Evolutionary conservation across 2,113 vertebrate species (phyloP).

Genomic region (Rhabdornis inornatus): DNA sequence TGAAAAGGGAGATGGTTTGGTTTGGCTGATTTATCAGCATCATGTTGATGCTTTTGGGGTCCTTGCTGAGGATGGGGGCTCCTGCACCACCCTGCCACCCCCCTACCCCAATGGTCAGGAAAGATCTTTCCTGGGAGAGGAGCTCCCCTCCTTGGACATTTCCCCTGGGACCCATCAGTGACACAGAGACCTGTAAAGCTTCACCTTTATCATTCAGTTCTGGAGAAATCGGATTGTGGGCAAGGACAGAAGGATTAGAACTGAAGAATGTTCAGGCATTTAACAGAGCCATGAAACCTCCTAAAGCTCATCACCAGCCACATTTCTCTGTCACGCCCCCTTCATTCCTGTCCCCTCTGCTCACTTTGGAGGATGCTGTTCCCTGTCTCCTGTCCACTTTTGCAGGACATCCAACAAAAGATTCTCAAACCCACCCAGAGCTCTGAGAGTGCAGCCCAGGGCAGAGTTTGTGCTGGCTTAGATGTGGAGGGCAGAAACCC

Average conservation of each 20-base stretch:
- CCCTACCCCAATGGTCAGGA: accelerated
- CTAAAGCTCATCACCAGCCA: neutral
- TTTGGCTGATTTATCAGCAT: neutral
- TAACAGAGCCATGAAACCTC: neutral
- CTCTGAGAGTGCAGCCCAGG: neutral
- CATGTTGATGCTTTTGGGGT: neutral
- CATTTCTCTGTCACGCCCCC: neutral
- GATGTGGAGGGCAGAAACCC: neutral
- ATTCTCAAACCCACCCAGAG: neutral
- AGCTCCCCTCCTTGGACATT: neutral
- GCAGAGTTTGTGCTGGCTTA: neutral
- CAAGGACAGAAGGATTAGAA: neutral
- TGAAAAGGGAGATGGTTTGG: neutral
- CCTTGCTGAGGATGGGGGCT: neutral
- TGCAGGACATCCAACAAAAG: neutral
- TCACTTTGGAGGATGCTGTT: neutral
- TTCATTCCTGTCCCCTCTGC: accelerated
- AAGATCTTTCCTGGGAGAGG: neutral
- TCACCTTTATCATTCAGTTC: neutral
- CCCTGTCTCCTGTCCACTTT: accelerated
- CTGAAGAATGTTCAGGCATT: neutral
- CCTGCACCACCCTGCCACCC: accelerated
- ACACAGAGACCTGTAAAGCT: neutral
- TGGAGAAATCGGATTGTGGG: neutral
- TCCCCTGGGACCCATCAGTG: neutral